Evolutionary conservation across 1,140 invertebrate genomes (phyloP), one percentile per base, ranked within the genome.

Genomic region (Sinella curviseta): DNA sequence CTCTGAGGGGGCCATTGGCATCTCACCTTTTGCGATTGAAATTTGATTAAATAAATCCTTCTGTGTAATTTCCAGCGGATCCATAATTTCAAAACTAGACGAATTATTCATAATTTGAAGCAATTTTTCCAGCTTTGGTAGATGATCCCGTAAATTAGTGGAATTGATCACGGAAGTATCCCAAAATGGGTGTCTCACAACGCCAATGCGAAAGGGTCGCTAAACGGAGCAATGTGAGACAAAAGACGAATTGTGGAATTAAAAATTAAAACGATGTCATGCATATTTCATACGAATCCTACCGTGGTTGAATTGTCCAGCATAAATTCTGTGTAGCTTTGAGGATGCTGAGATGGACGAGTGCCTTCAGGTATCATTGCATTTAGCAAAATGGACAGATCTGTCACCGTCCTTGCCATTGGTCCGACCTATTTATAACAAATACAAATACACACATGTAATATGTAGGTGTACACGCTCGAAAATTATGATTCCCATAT

Each of bases 351-450:
- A n/a, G n/a, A n/a, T n/a, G 24, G 55, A 14, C 55, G 55, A 12
- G 3, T 60, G 12, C 39, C 39, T 60, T 12, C 65, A 31, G 65
- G 65, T 2, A 35, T 36, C 36, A 80, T 80, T 2, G 75, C 79
- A 54, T 77, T 20, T 17, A 77, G 48, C 17, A 80, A 28, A 39
- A 80, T 55, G 3, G 76, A 74, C 3, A 75, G 73, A 77, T 80
- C 79, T 8, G 31, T 12, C 26, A 77, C 75, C 17, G 74, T 70
- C 31, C 79, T 48, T 14, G 79, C 76, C 48, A 80, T 80, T 26
- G 79, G 79, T 17, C 79, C 79, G 8, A 77, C 60, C 79, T 80
- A 17, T 17, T 8, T 8, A 8, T n/a, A n/a, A n/a, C n/a, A n/a
- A n/a, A n/a, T n/a, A n/a, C n/a, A n/a, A n/a, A n/a, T n/a, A n/a